Evolutionary conservation across 1,140 invertebrate genomes (phyloP).

Genomic region (Calosoma granatense): DNA sequence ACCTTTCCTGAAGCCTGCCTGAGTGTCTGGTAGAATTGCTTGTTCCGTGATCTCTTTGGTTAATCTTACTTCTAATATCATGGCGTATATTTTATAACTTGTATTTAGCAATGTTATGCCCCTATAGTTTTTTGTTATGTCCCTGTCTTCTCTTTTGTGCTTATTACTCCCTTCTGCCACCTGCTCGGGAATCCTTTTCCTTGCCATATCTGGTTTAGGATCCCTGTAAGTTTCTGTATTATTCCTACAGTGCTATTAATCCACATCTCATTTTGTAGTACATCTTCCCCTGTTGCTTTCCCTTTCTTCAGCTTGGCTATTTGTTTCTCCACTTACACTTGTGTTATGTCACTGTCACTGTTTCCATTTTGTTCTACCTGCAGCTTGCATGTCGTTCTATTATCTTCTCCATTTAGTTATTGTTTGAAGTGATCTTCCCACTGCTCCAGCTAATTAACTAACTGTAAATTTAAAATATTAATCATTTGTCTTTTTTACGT

Average conservation of each 20-base stretch:
- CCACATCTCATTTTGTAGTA: not conserved
- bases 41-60: not conserved
- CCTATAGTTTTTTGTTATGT: not conserved
- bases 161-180: not conserved
- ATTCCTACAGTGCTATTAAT: not conserved
- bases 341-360: too few species aligned
- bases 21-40: not conserved
- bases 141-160: not conserved
- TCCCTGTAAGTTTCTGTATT: not conserved
- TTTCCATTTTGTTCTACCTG: too few species aligned
- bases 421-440: too few species aligned
- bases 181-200: not conserved
- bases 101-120: not conserved
- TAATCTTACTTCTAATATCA: not conserved
- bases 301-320: not conserved
- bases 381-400: too few species aligned
- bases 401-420: too few species aligned
- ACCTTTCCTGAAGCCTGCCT: conserved; percentile 17
- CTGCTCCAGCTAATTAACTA: too few species aligned
- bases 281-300: not conserved
- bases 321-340: too few species aligned
- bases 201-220: not conserved
- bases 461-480: too few species aligned
- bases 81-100: not conserved
- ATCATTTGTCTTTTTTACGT: too few species aligned